Evolutionary conservation across 2,888 invertebrate species (phyloP), one percentile per base, ranked within the genome.

Genomic region (Agrochola litura): DNA sequence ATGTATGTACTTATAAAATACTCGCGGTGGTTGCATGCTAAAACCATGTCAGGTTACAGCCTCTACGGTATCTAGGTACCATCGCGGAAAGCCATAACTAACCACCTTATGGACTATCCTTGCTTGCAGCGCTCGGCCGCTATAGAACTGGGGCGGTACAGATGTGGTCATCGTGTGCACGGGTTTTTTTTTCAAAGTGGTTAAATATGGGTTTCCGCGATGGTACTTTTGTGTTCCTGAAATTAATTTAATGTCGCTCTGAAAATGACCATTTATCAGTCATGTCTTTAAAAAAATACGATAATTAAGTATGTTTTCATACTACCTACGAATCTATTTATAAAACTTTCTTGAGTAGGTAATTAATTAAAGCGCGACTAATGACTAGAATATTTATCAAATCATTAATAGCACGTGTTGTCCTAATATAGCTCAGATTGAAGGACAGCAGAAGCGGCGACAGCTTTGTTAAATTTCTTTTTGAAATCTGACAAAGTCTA

Each of bases 351-450:
- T n/a, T 46, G 41, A 41, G n/a, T 58, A 60, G 16, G 1, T 14
- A 14, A 73, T 65, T 76, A 69, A 77, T 69, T 9, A 79, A 77
- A 14, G n/a, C 64, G 19, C 56, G 30, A 56, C 10, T 65, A 64
- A 72, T 25, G 19, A 64, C 41, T 4, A 72, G 14, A 79, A 52
- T 58, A 54, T 49, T 56, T 14, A 49, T 56, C 14, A 30, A 43
- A 58, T 72, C 10, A 52, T 72, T 58, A 43, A 30, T 71, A 52
- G 71, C 77, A 77, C 30, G 58, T 58, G 73, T 43, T 25, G 2
- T 25, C n/a, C 14, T 56, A 58, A 65, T 58, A 71, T 19, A 70
- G 77, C 14, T 8, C 5, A 30, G 41, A 77, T 30, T 72, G 49
- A 58, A 43, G 41, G 19, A 25, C n/a, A 58, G 9, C 30, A 43